Percentiles rank a stretch among this genome's conserved stretches.
phyloP scores from a whole-genome alignment of 2,113 vertebrate species.

The Halcyon senegalensis region DNA sequence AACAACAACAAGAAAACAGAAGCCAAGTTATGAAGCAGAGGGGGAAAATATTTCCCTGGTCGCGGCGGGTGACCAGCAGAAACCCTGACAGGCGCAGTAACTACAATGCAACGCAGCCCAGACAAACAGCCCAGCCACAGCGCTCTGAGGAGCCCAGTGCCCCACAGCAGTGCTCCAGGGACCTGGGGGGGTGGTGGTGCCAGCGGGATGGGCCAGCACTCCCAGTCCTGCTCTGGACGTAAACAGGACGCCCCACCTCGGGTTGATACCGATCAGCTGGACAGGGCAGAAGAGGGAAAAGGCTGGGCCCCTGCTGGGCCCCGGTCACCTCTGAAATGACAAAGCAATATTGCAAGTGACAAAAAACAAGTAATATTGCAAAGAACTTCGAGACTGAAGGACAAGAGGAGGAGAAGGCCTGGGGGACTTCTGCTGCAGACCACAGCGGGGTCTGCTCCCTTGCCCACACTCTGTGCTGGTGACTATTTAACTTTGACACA shows the following conservation, averaged over 20 bases:
- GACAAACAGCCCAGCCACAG: neutral
- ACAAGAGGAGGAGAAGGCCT: neutral
- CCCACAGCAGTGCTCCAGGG: neutral
- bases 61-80: neutral
- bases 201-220: neutral
- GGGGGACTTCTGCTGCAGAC: neutral
- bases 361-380: accelerated
- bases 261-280: constrained; percentile 27
- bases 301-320: neutral
- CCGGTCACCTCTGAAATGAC: neutral
- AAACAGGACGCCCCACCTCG: constrained; percentile 51
- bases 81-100: neutral
- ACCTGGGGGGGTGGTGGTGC: neutral
- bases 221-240: neutral
- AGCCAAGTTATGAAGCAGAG: constrained; percentile 39
- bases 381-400: neutral
- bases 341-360: neutral
- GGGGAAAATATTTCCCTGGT: neutral
- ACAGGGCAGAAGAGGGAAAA: neutral
- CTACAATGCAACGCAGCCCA: accelerated
- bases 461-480: neutral
- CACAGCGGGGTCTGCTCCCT: neutral
- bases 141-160: neutral
- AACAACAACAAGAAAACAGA: constrained; percentile 55
- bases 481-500: neutral